phyloP scores from a whole-genome alignment of 2,113 vertebrate genomes.

The Pteruthius melanotis region DNA sequence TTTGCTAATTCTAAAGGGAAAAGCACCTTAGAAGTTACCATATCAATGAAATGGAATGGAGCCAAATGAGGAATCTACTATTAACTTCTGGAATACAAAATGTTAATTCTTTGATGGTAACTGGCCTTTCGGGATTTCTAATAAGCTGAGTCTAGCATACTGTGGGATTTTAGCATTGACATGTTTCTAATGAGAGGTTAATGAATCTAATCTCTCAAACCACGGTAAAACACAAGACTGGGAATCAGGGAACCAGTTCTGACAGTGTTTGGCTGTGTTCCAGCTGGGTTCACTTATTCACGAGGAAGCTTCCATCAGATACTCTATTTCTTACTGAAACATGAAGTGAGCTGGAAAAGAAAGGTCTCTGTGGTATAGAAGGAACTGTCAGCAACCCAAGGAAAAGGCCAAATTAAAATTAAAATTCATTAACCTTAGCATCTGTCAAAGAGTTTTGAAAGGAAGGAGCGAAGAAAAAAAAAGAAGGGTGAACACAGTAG shows the following conservation, averaged over 20 bases:
- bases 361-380: neutral
- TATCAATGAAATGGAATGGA: neutral
- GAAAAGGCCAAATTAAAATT: conserved; percentile 44
- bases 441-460: conserved; percentile 30
- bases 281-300: conserved; percentile 41
- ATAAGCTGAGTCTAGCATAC: conserved; percentile 1
- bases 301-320: conserved; percentile 23
- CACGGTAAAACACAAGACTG: neutral
- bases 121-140: conserved; percentile 18
- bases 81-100: conserved; percentile 19
- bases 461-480: neutral
- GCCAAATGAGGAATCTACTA: neutral
- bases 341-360: conserved; percentile 22
- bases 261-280: conserved; percentile 28
- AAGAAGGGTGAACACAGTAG: neutral
- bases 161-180: conserved; percentile 34
- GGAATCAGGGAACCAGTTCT: conserved; percentile 36
- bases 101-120: conserved; percentile 16
- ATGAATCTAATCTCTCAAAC: conserved; percentile 52
- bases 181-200: conserved; percentile 60
- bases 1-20: neutral
- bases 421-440: conserved; percentile 46
- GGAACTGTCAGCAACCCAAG: conserved; percentile 12
- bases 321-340: neutral
- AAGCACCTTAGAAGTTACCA: neutral